Base-by-base conservation (phyloP, 2,113 vertebrate species). In the Notothenia coriiceps region DNA sequence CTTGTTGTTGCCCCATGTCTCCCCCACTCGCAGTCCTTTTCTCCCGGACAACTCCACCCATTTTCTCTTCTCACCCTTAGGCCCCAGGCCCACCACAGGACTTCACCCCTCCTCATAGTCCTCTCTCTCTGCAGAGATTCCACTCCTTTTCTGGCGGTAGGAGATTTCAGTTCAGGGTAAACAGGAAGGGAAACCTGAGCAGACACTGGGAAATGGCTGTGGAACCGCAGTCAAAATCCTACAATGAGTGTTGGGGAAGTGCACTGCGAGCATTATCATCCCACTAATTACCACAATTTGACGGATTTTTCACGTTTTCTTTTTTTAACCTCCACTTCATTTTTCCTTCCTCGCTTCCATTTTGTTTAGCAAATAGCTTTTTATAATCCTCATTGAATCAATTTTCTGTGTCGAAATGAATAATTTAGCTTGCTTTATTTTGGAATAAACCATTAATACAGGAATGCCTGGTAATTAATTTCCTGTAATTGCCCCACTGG, bases 391-490 rank as follows among this genome's bases (percentile, higher is more conserved):
- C 82, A 86, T 84, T 92, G 86, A 94, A 92, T 91, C 88, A 88
- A 93, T 93, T 92, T 91, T 91, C 87, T 88, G 82, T 92, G 89
- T 92, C 87, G 89, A 91, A 93, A 91, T 80, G 83, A 93, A 88
- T 93, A 92, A 94, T 94, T 94, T 90, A 92, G 87, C 92, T 92
- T 85, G 85, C 92, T 93, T 93, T 94, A 94, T 93, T 92, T 94
- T 88, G 89, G 90, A 92, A 93, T 92, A 90, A 92, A 93, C 91
- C 92, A 90, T 90, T 94, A 92, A 93, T 93, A 91, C 87, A 90
- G 89, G 83, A 93, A 93, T 90, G 91, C 79, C 74, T 93, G 88
- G 88, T 94, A 94, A 93, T 94, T 93, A 94, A 94, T 94, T 94
- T 94, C 87, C 86, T 91, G 88, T 93, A 95, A 95, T 95, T 93